Conservation (phyloP, 2,888 invertebrate genomes). For the Zaprionus bogoriensis region DNA sequence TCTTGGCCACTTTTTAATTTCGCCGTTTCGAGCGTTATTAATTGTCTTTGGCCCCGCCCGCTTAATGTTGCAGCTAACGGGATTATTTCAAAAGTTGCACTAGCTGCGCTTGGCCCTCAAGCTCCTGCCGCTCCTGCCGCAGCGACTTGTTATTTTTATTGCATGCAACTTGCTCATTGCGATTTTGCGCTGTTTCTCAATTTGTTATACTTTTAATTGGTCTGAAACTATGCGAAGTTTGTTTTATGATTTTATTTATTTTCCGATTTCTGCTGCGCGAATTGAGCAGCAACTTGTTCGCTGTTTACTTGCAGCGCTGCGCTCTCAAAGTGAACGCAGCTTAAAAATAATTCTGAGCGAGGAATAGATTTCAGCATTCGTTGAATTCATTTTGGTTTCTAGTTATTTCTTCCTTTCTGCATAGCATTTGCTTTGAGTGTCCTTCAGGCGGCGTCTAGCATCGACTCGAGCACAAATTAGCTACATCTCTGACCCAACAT, state of each 20-base stretch:
- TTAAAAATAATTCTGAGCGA: neutral
- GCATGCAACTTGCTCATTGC: conserved; percentile 29
- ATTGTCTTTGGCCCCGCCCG: conserved; percentile 51
- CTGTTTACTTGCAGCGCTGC: neutral
- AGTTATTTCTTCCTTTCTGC: neutral
- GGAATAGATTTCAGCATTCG: neutral
- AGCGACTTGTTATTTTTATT: conserved; percentile 1
- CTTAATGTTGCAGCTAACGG: conserved; percentile 43
- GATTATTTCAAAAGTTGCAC: conserved; percentile 35
- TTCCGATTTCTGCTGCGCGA: neutral
- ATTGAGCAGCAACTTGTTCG: neutral
- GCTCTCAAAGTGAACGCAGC: neutral
- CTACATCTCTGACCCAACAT: conserved; percentile 11
- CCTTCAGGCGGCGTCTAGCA: neutral
- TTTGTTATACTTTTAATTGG: conserved; percentile 65
- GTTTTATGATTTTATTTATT: conserved; percentile 35
- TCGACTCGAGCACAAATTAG: neutral
- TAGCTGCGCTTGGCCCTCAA: too few relatives aligned
- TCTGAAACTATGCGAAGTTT: conserved; percentile 45
- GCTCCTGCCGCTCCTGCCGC: neutral
- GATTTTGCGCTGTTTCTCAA: conserved; percentile 34
- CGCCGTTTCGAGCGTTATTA: conserved; percentile 60
- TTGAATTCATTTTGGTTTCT: neutral
- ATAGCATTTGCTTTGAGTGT: neutral
- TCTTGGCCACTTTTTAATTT: conserved; percentile 36